Base-by-base conservation (phyloP, 2,888 invertebrate species). In the Pandemis corylana region DNA sequence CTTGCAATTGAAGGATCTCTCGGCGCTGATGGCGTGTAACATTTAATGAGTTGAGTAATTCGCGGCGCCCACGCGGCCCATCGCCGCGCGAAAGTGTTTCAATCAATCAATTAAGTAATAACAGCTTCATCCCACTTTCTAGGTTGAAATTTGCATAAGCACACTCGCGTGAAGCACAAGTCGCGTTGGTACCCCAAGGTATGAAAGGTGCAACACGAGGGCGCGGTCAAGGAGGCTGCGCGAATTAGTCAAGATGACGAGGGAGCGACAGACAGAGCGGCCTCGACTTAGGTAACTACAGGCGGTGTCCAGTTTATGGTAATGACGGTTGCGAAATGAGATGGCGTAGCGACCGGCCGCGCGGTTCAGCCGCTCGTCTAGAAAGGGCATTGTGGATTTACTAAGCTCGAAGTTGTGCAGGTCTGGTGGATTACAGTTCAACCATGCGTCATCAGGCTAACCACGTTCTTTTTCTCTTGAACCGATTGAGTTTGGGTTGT, bases 91-190 rank as follows among this genome's bases (percentile, higher is more conserved):
- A 67, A 62, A 71, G 53, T 75, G 71, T 71, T 67, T 75, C 46
- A 56, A 75, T 75, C 75, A 70, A 62, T 75, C 67, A 75, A 74
- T 75, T 70, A 70, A 62, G 74, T 56, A 71, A 70, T 67, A 66
- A 71, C 72, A 68, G 53, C 65, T 67, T 53, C 36, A 61, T 53
- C 36, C 62, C 7, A 20, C 66, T 63, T 63, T 71, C 46, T 75
- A 71, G 75, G 75, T 63, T 71, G 56, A 71, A 67, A 75, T 75
- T 71, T 75, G 67, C 75, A 75, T 75, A 51, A n/a, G 46, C 71
- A 59, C 9, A 20, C 61, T 20, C 12, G 59, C 5, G 12, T 59
- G 59, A 15, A 56, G 28, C 44, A 36, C 7, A 59, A 67, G 51
- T 66, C 49, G 61, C 42, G 28, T 42, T 62, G n/a, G 59, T 53